phyloP scores from a whole-genome alignment of 2,888 invertebrate genomes.

The Strigamia crassipes region DNA sequence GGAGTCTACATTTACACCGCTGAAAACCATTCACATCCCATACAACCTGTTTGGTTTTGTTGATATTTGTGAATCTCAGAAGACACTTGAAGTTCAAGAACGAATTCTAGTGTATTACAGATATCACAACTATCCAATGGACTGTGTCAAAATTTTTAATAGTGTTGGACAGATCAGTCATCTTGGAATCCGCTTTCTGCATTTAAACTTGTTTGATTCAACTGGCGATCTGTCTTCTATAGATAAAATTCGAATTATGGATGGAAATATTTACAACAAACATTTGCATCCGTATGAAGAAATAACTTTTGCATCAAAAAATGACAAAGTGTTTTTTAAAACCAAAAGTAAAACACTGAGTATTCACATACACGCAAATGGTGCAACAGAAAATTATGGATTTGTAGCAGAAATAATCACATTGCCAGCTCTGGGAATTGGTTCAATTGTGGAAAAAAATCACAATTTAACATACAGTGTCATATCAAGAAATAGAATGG shows the following conservation, averaged over 20 bases:
- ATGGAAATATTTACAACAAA: slow-evolving; percentile 87
- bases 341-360: slow-evolving; percentile 66
- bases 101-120: slow-evolving; percentile 92
- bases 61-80: slow-evolving; percentile 94
- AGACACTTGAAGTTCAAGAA: slow-evolving; percentile 87
- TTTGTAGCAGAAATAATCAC: slow-evolving; percentile 97
- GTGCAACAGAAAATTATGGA: slow-evolving; percentile 90
- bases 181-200: slow-evolving; percentile 69
- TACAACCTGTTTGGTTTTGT: slow-evolving; percentile 91
- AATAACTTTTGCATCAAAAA: slow-evolving; percentile 61
- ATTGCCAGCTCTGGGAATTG: slow-evolving; percentile 87
- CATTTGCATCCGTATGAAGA: slow-evolving; percentile 68
- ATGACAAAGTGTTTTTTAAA: slow-evolving; percentile 62
- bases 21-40: slow-evolving; percentile 76
- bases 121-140: slow-evolving; percentile 93
- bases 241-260: slow-evolving; percentile 83
- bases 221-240: slow-evolving; percentile 78
- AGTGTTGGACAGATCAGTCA: slow-evolving; percentile 50
- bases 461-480: slow-evolving; percentile 82
- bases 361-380: slow-evolving; percentile 89
- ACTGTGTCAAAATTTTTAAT: slow-evolving; percentile 79
- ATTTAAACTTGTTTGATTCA: slow-evolving; percentile 89
- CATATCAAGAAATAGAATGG: slow-evolving; percentile 79
- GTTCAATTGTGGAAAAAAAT: slow-evolving; percentile 72
- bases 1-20: slow-evolving; percentile 84